Evolutionary conservation across 2,888 invertebrate genomes (phyloP).

Genomic region (Nomada goodeniana): DNA sequence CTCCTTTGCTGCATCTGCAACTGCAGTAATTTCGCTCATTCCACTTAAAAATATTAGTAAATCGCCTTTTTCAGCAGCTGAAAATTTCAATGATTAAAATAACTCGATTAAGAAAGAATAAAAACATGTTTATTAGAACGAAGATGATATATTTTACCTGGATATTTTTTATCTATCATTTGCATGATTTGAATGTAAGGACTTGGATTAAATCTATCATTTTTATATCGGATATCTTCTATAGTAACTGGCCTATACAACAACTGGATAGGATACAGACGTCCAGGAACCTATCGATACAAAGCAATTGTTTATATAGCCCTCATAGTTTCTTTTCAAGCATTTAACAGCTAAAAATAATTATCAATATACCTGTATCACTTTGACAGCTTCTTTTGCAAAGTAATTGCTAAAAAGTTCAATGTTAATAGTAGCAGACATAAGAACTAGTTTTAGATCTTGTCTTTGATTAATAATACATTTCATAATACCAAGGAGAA

Average conservation of each 20-base stretch:
- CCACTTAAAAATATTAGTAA: slow-evolving; percentile 97
- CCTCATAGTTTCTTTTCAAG: not conserved
- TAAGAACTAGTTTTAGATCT: slow-evolving; percentile 95
- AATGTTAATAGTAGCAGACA: slow-evolving; percentile 99
- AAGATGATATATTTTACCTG: slow-evolving; percentile 85
- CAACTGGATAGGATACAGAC: slow-evolving; percentile 96
- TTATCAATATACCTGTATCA: slow-evolving; percentile 88
- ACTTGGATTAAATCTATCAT: slow-evolving; percentile 93
- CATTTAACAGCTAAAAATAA: slow-evolving; percentile 2
- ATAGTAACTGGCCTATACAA: slow-evolving; percentile 91
- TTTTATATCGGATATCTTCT: slow-evolving; percentile 87
- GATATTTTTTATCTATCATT: slow-evolving; percentile 95
- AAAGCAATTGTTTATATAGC: slow-evolving; percentile 36
- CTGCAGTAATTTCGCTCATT: slow-evolving; percentile 94
- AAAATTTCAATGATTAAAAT: slow-evolving; percentile 63
- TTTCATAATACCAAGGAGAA: slow-evolving; percentile 96
- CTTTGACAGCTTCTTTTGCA: slow-evolving; percentile 90
- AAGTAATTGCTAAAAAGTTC: slow-evolving; percentile 97
- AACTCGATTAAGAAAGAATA: not conserved
- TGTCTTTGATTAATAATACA: slow-evolving; percentile 92
- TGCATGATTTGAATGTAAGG: slow-evolving; percentile 97
- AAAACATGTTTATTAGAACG: slow-evolving; percentile 44
- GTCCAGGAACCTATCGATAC: slow-evolving; percentile 92
- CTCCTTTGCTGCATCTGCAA: slow-evolving; percentile 93
- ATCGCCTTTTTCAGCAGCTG: slow-evolving; percentile 95